phyloP scores from a whole-genome alignment of 2,797 vertebrate genomes.

The Characodon lateralis region DNA sequence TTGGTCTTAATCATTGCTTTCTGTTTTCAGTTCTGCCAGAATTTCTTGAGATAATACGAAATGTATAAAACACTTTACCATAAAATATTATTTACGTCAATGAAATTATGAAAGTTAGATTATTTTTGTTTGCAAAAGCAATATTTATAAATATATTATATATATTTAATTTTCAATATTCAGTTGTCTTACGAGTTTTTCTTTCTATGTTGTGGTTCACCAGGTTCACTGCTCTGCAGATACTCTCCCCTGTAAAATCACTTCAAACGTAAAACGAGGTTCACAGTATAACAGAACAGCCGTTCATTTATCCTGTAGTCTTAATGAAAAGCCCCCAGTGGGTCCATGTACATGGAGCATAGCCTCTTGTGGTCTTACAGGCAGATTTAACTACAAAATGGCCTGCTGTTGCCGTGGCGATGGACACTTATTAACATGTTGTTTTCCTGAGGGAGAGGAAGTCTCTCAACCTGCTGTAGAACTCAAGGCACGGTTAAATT shows the following conservation, averaged over 20 bases:
- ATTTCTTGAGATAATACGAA: not conserved
- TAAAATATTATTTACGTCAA: not conserved
- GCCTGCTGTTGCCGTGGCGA: conserved; percentile 67
- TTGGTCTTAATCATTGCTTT: not conserved
- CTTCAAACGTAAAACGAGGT: not conserved
- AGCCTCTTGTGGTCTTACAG: conserved; percentile 74
- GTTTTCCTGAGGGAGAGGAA: conserved; percentile 67
- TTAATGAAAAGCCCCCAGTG: conserved; percentile 54
- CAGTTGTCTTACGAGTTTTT: not conserved
- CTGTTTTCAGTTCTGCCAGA: not conserved
- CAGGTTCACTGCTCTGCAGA: not conserved
- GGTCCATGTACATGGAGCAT: conserved; percentile 51
- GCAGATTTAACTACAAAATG: conserved; percentile 73
- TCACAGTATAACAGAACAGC: conserved; percentile 28
- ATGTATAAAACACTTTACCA: not conserved
- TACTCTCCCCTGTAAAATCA: not conserved
- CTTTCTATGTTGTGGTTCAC: not conserved
- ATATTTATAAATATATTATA: not conserved
- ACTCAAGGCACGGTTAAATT: conserved; percentile 57
- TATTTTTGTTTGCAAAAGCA: not conserved
- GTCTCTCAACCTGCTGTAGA: conserved; percentile 56
- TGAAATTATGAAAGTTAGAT: not conserved
- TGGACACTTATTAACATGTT: conserved; percentile 72
- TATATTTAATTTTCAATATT: not conserved
- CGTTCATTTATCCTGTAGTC: conserved; percentile 63